Base-by-base conservation (phyloP, 2,113 vertebrate genomes). In the Erpornis zantholeuca region DNA sequence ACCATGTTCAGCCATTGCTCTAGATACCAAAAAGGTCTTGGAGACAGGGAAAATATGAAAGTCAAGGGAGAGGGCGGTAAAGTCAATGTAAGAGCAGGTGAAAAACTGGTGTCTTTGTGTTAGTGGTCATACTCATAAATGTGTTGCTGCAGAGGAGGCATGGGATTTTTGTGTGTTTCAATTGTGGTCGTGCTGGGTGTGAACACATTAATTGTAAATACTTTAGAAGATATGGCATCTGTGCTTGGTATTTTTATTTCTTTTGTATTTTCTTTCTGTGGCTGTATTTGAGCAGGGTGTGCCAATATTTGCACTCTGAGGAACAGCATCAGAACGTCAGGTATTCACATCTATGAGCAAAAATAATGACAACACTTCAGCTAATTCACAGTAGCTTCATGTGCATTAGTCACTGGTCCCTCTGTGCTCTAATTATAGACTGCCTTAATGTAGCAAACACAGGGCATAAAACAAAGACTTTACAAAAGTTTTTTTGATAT, bases 191-290 rank as follows among this genome's bases (percentile, higher is more conserved):
- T 0, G 2, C 31, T 75, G 53, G 44, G 19, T 93, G 68, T 73
- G 76, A 91, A 52, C 29, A 42, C 56, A 52, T 5, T 61, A 27
- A 16, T 38, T 88, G 70, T 38, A 91, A 85, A 72, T 79, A 84
- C 36, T 52, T 59, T 33, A 53, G 63, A 76, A 90, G 87, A 82
- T 90, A 94, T 0, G 15, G 11, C 45, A 54, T 80, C 50, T 82
- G 24, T 14, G 42, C 35, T 71, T 65, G 19, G 24, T 60, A 21
- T 2, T 77, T 76, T n/a, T 17, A 25, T 73, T 86, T 71, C 93
- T 93, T 91, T 82, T 94, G 66, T 81, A 56, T 50, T 96, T 93
- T 83, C 19, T 83, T 95, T 80, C 40, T 80, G 47, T 75, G 75
- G 56, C 42, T 83, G 45, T 78, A 40, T 90, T 95, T 96, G 68